These are phyloP conservation scores for Bucco capensis DNA, from an alignment of 2,113 vertebrate genomes.

Conservation along the genomic window DNA sequence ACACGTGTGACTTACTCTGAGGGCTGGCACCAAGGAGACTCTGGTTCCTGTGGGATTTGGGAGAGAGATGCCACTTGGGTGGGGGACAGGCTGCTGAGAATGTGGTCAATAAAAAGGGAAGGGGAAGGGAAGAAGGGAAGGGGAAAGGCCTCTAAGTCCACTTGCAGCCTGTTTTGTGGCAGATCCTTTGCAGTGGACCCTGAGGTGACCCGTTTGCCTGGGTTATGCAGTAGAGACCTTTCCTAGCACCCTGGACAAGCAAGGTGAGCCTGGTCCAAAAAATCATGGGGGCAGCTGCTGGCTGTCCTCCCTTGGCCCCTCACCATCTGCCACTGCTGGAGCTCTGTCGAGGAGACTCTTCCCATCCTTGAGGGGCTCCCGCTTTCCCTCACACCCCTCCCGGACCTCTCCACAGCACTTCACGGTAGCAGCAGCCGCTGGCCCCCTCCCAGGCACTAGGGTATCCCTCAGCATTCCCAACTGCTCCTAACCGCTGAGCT, in stretches of 20 bases:
- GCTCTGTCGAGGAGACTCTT: neutral
- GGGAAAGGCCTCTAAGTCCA: neutral
- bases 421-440: neutral
- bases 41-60: neutral
- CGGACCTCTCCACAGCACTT: neutral
- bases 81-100: neutral
- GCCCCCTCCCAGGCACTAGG: neutral
- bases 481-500: neutral
- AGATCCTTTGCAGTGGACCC: accelerated
- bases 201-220: neutral
- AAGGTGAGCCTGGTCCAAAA: neutral
- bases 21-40: neutral
- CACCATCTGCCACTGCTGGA: too few species aligned
- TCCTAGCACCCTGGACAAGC: neutral
- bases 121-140: neutral
- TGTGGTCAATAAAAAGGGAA: too few species aligned
- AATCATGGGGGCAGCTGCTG: neutral
- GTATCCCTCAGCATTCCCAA: neutral
- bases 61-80: neutral
- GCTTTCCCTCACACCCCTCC: too few species aligned
- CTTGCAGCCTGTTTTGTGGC: neutral
- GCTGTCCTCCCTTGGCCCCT: neutral
- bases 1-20: neutral
- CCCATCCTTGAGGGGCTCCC: neutral
- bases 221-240: neutral